Base-by-base conservation (phyloP, 2,113 vertebrate species). In the Kryptolebias marmoratus region DNA sequence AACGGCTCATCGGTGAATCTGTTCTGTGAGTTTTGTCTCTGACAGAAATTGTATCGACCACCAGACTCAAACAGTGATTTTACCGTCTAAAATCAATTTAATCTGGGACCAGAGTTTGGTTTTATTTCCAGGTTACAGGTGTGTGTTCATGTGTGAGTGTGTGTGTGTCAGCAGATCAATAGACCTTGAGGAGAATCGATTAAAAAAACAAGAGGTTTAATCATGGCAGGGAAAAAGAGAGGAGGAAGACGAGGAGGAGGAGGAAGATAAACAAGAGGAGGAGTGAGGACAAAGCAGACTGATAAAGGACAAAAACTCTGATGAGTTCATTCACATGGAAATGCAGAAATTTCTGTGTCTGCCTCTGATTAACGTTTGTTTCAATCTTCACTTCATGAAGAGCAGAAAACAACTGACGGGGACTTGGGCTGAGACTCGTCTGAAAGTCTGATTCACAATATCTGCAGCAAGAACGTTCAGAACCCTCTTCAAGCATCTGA, bases 161-260 rank as follows among this genome's bases (percentile, higher is more conserved):
- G 67, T 59, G 68, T 54, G 65, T 83, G 71, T 81, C 56, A 70
- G 61, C 62, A 61, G 77, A 88, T 88, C 87, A 87, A 88, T 88
- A 75, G 74, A 76, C 73, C 84, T 80, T 79, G 77, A 88, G 79
- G 68, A 81, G 68, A 74, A 84, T 88, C 65, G 73, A 88, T 86
- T 80, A 53, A 73, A 80, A 78, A 78, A 88, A 82, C 79, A 86
- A 53, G 83, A 77, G 67, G 73, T 80, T 82, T 82, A 86, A 82
- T 86, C 73, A 82, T 2, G 0, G 22, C 62, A 64, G 45, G 62
- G 64, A 13, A 39, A 16, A 62, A 22, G 62, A 27, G 54, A 62
- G 42, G 49, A 72, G 55, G 64, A 64, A 14, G 44, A 62, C 1
- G 50, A 57, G 58, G 60, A 50, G 22, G 45, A 68, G 2, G 60